Conservation (phyloP, 2,113 vertebrate species). For the Neogobius melanostomus region DNA sequence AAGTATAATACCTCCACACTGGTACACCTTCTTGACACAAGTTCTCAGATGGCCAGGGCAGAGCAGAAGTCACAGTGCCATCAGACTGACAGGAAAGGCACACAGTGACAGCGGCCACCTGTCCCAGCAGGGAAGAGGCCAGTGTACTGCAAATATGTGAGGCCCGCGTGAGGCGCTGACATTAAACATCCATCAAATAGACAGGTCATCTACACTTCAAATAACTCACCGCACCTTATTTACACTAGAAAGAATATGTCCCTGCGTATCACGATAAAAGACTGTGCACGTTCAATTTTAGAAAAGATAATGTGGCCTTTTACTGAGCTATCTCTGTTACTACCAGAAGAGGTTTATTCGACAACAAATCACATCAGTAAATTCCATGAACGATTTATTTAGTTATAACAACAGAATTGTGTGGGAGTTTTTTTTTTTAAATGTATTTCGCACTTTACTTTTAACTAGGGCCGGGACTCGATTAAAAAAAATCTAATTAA, state of each 20-base stretch:
- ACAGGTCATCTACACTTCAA: constrained; percentile 59
- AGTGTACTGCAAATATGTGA: constrained; percentile 21
- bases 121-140: constrained; percentile 40
- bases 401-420: no score
- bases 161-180: constrained; percentile 43
- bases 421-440: no score
- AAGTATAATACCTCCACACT: not conserved
- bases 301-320: not conserved
- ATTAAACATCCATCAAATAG: constrained; percentile 50
- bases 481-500: no score
- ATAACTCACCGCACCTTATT: constrained; percentile 42
- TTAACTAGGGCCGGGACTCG: no score
- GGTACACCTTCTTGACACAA: not conserved
- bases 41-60: constrained; percentile 17
- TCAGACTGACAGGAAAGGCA: constrained; percentile 35
- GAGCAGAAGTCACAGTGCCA: constrained; percentile 32
- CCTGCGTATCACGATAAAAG: constrained; percentile 20
- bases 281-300: constrained; percentile 13
- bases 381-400: not conserved
- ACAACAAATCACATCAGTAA: not conserved
- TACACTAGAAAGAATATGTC: constrained; percentile 47
- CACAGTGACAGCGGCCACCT: constrained; percentile 51
- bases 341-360: not conserved
- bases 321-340: not conserved
- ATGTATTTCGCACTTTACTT: no score